Evolutionary conservation across 2,797 vertebrate genomes (phyloP).

Genomic region (Gobio occitaniae): DNA sequence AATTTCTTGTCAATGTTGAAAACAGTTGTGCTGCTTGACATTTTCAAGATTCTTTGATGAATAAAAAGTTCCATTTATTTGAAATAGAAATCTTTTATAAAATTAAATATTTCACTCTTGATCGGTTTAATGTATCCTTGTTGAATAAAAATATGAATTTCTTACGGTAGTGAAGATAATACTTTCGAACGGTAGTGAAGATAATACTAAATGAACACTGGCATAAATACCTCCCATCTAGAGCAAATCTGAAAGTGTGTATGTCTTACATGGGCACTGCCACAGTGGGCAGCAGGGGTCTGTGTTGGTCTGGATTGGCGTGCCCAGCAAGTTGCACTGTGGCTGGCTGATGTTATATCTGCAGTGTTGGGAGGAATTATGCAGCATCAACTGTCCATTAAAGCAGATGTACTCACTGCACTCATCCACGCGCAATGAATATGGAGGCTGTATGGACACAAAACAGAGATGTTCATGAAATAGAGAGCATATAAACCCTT

Average conservation of each 20-base stretch:
- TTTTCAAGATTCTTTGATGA: no score
- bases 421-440: conserved; percentile 89
- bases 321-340: conserved; percentile 92
- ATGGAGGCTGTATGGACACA: conserved; percentile 81
- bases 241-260: neutral
- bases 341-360: conserved; percentile 87
- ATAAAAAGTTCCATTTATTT: neutral
- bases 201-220: neutral
- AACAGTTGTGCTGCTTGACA: neutral
- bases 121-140: neutral
- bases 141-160: neutral
- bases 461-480: conserved; percentile 5
- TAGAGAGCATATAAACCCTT: neutral
- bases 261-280: conserved; percentile 93
- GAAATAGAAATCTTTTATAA: neutral
- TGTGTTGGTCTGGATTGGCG: conserved; percentile 90
- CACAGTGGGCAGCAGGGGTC: conserved; percentile 96
- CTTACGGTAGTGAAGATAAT: neutral
- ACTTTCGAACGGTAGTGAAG: neutral
- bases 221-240: neutral
- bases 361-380: conserved; percentile 93
- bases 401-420: conserved; percentile 95
- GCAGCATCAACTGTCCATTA: conserved; percentile 88
- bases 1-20: neutral
- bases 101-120: neutral